Evolutionary conservation across 2,113 vertebrate genomes (phyloP).

Genomic region (Turnix velox): DNA sequence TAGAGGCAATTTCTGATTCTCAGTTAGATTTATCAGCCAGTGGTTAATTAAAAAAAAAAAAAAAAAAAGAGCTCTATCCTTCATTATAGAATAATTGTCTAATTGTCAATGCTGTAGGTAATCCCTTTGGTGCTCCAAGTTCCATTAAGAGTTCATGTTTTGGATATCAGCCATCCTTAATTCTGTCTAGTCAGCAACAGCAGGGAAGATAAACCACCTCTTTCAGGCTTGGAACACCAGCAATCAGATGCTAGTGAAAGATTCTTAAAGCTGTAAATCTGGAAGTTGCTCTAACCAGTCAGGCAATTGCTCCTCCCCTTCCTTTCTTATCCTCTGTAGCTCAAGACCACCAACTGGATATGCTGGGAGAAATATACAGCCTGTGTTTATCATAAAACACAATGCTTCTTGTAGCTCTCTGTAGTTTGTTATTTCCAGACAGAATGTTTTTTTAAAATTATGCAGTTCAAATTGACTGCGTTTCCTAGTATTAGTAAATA

Average conservation of each 20-base stretch:
- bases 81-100: not conserved
- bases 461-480: not conserved
- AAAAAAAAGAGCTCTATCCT: not conserved
- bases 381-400: not conserved
- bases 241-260: not conserved
- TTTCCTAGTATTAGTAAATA: not conserved
- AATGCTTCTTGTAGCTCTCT: not conserved
- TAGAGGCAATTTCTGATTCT: conserved; percentile 74
- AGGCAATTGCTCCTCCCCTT: not conserved
- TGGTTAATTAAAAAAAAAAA: not conserved
- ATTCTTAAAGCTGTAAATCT: not conserved
- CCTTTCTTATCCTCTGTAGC: not conserved
- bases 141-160: not conserved
- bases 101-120: not conserved
- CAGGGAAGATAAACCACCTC: not conserved
- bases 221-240: not conserved
- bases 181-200: not conserved
- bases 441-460: not conserved
- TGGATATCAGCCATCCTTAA: not conserved
- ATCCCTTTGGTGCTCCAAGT: not conserved
- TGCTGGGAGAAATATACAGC: not conserved
- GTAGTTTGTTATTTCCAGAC: not conserved
- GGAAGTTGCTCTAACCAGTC: not conserved
- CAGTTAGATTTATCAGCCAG: conserved; percentile 70
- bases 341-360: not conserved